phyloP scores from a whole-genome alignment of 2,113 vertebrate genomes.

The Terrapene triunguis region DNA sequence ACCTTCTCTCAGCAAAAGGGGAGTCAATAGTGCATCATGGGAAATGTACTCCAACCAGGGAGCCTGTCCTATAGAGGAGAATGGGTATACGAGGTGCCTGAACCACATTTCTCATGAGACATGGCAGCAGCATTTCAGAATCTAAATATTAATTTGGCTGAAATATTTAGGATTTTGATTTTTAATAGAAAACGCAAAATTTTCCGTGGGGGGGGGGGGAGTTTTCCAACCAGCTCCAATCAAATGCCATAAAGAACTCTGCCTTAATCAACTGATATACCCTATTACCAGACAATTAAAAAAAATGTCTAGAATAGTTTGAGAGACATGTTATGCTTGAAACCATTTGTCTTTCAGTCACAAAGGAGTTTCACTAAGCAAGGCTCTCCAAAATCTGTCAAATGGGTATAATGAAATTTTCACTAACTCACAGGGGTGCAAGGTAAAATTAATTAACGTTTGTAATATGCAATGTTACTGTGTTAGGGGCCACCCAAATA shows the following conservation, averaged over 20 bases:
- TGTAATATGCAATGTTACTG: neutral
- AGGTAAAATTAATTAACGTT: conserved; percentile 43
- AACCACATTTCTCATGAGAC: neutral
- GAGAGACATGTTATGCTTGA: neutral
- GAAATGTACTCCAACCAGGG: neutral
- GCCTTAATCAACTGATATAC: neutral
- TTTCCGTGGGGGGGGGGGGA: neutral
- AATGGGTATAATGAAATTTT: conserved; percentile 44
- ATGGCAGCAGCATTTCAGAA: neutral
- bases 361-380: neutral
- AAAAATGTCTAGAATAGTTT: neutral
- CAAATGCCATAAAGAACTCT: neutral
- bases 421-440: conserved; percentile 13
- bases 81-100: neutral
- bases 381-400: neutral
- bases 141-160: neutral
- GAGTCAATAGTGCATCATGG: neutral
- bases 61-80: neutral
- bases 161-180: neutral
- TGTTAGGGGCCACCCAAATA: neutral
- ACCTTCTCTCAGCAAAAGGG: no score
- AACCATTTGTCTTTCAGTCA: neutral
- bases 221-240: neutral
- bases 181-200: neutral
- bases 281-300: neutral